phyloP scores from a whole-genome alignment of 2,113 vertebrate species.

The Malurus cyaneus region DNA sequence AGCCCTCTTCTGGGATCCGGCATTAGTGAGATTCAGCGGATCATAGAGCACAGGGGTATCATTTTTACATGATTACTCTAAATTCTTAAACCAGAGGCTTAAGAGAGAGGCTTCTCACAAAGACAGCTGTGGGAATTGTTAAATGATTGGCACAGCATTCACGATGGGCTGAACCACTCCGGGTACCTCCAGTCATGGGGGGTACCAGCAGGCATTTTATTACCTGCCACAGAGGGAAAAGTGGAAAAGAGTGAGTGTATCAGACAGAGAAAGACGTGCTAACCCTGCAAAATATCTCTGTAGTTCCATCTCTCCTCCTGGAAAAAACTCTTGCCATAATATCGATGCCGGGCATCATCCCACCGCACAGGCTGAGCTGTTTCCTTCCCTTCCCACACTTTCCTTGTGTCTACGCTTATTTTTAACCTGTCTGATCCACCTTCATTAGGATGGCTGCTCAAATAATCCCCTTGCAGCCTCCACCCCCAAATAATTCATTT shows the following conservation, averaged over 20 bases:
- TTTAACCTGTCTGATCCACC: not conserved
- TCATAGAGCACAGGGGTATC: constrained; percentile 85
- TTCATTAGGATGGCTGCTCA: not conserved
- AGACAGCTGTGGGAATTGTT: constrained; percentile 85
- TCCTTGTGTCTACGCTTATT: not conserved
- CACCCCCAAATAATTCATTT: not conserved
- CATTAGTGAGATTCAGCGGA: constrained; percentile 83
- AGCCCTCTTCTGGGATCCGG: constrained; percentile 84
- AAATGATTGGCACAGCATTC: constrained; percentile 85
- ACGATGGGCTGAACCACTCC: constrained; percentile 70
- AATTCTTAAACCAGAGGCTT: constrained; percentile 88
- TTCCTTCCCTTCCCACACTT: not conserved
- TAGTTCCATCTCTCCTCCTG: not conserved
- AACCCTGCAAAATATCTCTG: not conserved
- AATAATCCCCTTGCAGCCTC: not conserved
- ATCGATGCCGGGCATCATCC: not conserved
- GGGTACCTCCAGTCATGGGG: constrained; percentile 64
- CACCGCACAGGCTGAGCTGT: not conserved
- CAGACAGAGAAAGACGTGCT: not conserved
- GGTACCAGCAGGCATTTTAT: constrained; percentile 59
- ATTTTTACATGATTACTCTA: constrained; percentile 92
- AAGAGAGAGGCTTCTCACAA: constrained; percentile 86
- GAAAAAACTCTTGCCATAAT: not conserved
- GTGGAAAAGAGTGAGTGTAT: not conserved
- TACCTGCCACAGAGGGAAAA: not conserved